Percentiles rank a stretch among this genome's conserved stretches.
Evolutionary conservation across 1,140 invertebrate species (phyloP).

Genomic region (Diploscapter pachys): DNA sequence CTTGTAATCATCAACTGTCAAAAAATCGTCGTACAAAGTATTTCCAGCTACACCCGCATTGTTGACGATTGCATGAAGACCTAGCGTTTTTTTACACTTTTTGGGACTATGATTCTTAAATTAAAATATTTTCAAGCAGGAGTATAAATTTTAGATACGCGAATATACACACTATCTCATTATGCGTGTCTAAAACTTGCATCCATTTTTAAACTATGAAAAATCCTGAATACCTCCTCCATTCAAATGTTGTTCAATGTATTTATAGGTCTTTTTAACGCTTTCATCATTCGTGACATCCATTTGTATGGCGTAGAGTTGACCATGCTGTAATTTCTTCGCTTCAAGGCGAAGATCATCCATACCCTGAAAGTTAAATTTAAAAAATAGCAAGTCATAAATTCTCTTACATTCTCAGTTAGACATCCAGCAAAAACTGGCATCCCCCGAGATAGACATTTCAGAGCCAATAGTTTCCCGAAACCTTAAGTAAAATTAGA

Average conservation of each 20-base stretch:
- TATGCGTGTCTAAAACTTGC: too few relatives aligned
- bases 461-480: slow-evolving; percentile 36
- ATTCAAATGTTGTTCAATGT: slow-evolving; percentile 34
- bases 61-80: slow-evolving; percentile 24
- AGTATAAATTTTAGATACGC: too few relatives aligned
- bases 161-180: too few relatives aligned
- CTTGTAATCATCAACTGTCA: slow-evolving; percentile 40
- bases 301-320: slow-evolving; percentile 14
- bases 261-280: not conserved
- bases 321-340: slow-evolving; percentile 20
- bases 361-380: slow-evolving; percentile 24
- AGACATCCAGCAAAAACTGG: slow-evolving; percentile 44
- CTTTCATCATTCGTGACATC: not conserved
- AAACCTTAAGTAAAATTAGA: slow-evolving; percentile 20
- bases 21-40: slow-evolving; percentile 36
- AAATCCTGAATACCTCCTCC: slow-evolving; percentile 8
- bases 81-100: not conserved
- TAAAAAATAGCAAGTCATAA: slow-evolving; percentile 12
- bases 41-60: slow-evolving; percentile 45
- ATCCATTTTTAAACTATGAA: too few relatives aligned
- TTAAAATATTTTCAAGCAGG: too few relatives aligned
- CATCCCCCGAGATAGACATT: slow-evolving; percentile 41
- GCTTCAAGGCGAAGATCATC: slow-evolving; percentile 25
- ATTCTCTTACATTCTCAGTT: slow-evolving; percentile 28
- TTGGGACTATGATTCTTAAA: too few relatives aligned